phyloP scores from a whole-genome alignment of 2,797 vertebrate genomes.

The Amazonetta brasiliensis region DNA sequence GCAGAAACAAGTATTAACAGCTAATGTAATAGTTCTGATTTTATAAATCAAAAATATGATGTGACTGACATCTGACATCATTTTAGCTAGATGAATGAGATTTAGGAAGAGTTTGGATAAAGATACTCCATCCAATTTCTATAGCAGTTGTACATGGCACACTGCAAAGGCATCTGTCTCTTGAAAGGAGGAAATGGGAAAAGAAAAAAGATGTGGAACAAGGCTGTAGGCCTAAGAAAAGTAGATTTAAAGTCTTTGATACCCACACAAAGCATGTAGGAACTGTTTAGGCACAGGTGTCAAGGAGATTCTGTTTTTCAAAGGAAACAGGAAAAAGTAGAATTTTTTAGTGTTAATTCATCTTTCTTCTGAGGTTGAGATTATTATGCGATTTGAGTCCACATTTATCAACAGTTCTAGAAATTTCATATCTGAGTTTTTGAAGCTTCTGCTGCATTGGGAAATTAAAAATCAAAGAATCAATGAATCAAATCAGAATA shows the following conservation, averaged over 20 bases:
- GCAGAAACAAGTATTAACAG: neutral
- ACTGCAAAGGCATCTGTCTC: neutral
- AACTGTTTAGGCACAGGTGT: neutral
- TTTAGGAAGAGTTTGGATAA: neutral
- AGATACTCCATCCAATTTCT: neutral
- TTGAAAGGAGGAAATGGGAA: neutral
- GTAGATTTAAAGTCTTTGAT: neutral
- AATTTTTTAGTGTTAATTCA: neutral
- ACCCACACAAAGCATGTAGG: neutral
- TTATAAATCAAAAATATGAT: neutral
- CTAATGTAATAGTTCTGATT: rapidly evolving
- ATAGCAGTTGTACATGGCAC: neutral
- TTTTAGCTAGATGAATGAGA: neutral
- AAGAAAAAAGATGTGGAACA: neutral
- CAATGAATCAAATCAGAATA: too few relatives aligned
- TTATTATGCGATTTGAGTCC: neutral
- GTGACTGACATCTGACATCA: neutral
- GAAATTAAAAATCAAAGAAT: neutral
- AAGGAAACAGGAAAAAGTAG: neutral
- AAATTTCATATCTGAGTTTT: neutral
- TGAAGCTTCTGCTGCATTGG: neutral
- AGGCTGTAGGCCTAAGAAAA: neutral
- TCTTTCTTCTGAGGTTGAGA: neutral
- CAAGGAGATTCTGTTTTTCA: neutral
- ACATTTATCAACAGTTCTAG: neutral